A percentile compares a stretch with the other conserved stretches of the same genome.
phyloP scores from a whole-genome alignment of 2,888 invertebrate genomes.

The Apotomis turbidana region DNA sequence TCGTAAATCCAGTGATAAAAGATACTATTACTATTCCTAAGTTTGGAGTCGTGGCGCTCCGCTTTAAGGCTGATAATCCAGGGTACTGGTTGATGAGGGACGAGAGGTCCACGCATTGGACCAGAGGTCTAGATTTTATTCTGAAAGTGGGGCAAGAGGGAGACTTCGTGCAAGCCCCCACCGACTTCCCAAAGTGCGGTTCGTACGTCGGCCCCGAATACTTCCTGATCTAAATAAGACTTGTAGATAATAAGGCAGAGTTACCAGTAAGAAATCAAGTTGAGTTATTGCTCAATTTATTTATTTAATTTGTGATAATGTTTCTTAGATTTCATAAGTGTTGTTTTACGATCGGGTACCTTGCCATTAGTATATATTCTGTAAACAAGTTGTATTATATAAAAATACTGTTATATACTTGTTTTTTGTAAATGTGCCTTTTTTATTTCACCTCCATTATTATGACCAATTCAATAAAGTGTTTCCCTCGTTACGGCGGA shows the following conservation, averaged over 20 bases:
- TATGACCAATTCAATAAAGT: slow-evolving; percentile 16
- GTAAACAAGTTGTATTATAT: neutral
- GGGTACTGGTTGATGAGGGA: slow-evolving; percentile 93
- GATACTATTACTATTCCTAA: slow-evolving; percentile 90
- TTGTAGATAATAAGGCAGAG: slow-evolving; percentile 16
- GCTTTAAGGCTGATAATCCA: slow-evolving; percentile 90
- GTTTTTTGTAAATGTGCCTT: slow-evolving; percentile 26
- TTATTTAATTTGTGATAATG: slow-evolving; percentile 52
- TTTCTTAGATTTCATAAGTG: slow-evolving; percentile 17
- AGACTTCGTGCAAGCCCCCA: slow-evolving; percentile 87
- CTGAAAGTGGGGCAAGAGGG: slow-evolving; percentile 87
- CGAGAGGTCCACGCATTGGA: slow-evolving; percentile 89
- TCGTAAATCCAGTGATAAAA: slow-evolving; percentile 85
- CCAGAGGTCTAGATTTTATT: slow-evolving; percentile 89
- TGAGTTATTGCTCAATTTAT: slow-evolving; percentile 54
- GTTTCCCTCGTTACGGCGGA: slow-evolving; percentile 31
- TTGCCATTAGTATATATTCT: slow-evolving; percentile 33
- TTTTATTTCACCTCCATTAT: neutral
- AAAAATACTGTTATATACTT: slow-evolving; percentile 11
- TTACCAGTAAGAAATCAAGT: slow-evolving; percentile 32
- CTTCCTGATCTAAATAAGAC: slow-evolving; percentile 82
- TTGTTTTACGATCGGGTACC: slow-evolving; percentile 10
- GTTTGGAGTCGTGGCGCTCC: slow-evolving; percentile 87
- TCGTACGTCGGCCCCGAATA: slow-evolving; percentile 90
- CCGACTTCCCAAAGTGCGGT: slow-evolving; percentile 91